Base-by-base conservation (phyloP, 2,888 invertebrate genomes). In the Drosophila hamatofila region DNA sequence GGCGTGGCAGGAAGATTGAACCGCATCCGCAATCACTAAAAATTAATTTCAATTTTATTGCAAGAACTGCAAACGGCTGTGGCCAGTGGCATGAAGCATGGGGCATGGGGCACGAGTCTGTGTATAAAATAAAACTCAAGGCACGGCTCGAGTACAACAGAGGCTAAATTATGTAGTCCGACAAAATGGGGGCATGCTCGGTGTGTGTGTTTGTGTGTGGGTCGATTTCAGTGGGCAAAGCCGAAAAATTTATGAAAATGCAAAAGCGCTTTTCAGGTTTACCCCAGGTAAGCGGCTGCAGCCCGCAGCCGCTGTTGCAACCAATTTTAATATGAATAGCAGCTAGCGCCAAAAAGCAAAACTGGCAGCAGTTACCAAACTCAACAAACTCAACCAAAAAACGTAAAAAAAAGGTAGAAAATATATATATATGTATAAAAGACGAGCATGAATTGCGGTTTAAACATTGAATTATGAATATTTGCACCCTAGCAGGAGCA, bases 1-100 rank as follows among this genome's bases (percentile, higher is more conserved):
- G 56, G 12, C 16, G 48, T 35, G 35, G 57, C 35, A 68, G 63
- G 59, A 66, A 67, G 72, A 74, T 67, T 51, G 72, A 81, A 83
- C 89, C 89, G 83, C 87, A 89, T 89, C 87, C 87, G 86, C 87
- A 87, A 89, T 89, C 89, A 79, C 86, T 85, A 89, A 87, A 87
- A 87, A 87, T 87, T 87, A 87, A 87, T 87, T 87, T 88, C 83
- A 89, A 80, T 87, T 87, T 89, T 83, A 87, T 88, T 88, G 89
- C 87, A 75, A 66, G 60, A 75, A 66, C 65, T 68, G 58, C 51
- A 55, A 70, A 63, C 65, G 73, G 54, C 67, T 75, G 74, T 61
- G 68, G 78, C 60, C 52, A 64, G 39, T 46, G 44, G 62, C 44
- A 54, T 23, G 52, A 41, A 56, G 57, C 21, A 41, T 27, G 39